Evolutionary conservation across 2,888 invertebrate species (phyloP), one percentile per base, ranked within the genome.

Genomic region (Drosophila longiperda): DNA sequence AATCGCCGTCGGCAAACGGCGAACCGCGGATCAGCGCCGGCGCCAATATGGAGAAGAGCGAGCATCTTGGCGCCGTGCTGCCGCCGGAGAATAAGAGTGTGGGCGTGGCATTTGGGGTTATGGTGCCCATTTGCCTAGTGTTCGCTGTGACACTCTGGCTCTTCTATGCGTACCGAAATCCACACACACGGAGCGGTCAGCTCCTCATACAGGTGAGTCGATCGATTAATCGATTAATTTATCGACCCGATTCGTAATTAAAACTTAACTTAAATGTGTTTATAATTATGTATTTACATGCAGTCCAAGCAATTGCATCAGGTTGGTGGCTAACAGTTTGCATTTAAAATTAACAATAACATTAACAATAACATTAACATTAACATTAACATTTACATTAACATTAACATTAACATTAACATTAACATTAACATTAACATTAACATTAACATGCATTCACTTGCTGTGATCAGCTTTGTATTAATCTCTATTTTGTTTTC

Each of bases 161-260:
- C 23, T 93, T 96, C 23, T 99, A 99, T 93, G 99, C 99, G 6
- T 99, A 99, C 94, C 96, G 97, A 91, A 98, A 99, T 94, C 99
- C 99, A 2, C 98, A 98, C 91, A 97, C 98, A 8, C 95, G 97
- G 59, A 98, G 98, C 83, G 99, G 99, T 74, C 98, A 99, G 93
- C 95, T 99, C 91, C 95, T 99, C 62, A 99, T 99, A 91, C 97
- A 97, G 96, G 99, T 99, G 93, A 94, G 94, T 92, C 26, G 8
- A 6, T 38, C 20, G n/a, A n/a, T 23, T 17, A 11, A 20, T 26
- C n/a, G 17, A 20, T 15, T 32, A 11, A 38, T 38, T 17, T 12
- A 54, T 49, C 4, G 1, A 20, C 5, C 26, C 36, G 36, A 26
- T 6, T 36, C 11, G 0, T 12, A 26, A 20, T 36, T 9, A 40